phyloP scores from a whole-genome alignment of 2,113 vertebrate species.

The Percopsis transmontana region DNA sequence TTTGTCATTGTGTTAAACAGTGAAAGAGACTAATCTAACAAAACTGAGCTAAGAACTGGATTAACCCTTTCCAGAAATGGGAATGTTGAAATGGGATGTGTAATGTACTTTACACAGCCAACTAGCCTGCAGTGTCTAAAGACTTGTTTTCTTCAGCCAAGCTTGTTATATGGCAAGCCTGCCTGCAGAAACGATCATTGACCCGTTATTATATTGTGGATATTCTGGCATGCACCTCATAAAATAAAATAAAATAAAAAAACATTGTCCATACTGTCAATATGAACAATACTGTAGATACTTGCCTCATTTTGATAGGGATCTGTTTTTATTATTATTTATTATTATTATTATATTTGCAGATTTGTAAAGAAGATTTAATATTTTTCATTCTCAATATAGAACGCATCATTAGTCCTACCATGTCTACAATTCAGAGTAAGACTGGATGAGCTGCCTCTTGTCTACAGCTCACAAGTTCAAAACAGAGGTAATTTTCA shows the following conservation, averaged over 20 bases:
- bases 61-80: conserved; percentile 86
- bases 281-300: conserved; percentile 15
- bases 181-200: conserved; percentile 4
- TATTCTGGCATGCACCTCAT: too few relatives aligned
- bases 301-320: neutral
- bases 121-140: conserved; percentile 20
- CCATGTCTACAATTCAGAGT: conserved; percentile 7
- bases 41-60: conserved; percentile 78
- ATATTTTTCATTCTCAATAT: conserved; percentile 9
- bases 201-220: too few relatives aligned
- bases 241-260: too few relatives aligned
- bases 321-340: too few relatives aligned
- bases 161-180: neutral
- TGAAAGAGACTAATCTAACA: conserved; percentile 89
- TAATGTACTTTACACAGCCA: conserved; percentile 37
- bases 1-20: conserved; percentile 96
- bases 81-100: conserved; percentile 22
- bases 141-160: conserved; percentile 22
- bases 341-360: too few relatives aligned
- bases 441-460: neutral
- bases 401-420: conserved; percentile 1
- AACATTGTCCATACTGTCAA: neutral
- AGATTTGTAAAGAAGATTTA: neutral
- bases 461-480: neutral
- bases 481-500: neutral